Evolutionary conservation across 2,888 invertebrate species (phyloP).

Genomic region (Phoenoteleia sp.): DNA sequence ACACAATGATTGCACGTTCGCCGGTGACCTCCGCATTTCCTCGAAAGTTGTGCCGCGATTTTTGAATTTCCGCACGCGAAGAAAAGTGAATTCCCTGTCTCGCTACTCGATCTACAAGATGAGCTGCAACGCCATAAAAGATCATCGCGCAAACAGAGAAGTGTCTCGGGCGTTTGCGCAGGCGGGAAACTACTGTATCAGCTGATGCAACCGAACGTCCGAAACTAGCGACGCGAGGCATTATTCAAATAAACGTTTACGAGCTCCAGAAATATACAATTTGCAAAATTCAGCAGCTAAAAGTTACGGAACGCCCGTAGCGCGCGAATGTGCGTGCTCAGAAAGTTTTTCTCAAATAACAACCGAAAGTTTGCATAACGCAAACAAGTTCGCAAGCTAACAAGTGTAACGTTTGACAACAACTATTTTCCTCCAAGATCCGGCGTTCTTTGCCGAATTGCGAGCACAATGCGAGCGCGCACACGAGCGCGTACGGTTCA

Average conservation of each 20-base stretch:
- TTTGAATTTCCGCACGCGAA: neutral
- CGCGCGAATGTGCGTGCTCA: conserved; percentile 26
- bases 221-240: conserved; percentile 12
- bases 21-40: neutral
- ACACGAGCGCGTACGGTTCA: neutral
- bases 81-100: neutral
- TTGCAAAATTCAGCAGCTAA: conserved; percentile 40
- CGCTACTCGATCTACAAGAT: neutral
- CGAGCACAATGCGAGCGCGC: neutral
- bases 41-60: neutral
- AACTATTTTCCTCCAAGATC: conserved; percentile 25
- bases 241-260: conserved; percentile 56
- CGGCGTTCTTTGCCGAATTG: neutral
- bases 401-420: conserved; percentile 45
- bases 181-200: conserved; percentile 28
- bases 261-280: conserved; percentile 40
- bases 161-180: neutral
- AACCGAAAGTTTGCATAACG: conserved; percentile 44
- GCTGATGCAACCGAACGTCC: neutral
- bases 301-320: conserved; percentile 7
- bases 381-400: conserved; percentile 53
- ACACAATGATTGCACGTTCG: conserved; percentile 10
- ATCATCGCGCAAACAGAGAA: neutral
- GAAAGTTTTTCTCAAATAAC: conserved; percentile 47
- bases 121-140: conserved; percentile 12